Conservation (phyloP, 1,140 invertebrate species). For the Drosophila punjabiensis region DNA sequence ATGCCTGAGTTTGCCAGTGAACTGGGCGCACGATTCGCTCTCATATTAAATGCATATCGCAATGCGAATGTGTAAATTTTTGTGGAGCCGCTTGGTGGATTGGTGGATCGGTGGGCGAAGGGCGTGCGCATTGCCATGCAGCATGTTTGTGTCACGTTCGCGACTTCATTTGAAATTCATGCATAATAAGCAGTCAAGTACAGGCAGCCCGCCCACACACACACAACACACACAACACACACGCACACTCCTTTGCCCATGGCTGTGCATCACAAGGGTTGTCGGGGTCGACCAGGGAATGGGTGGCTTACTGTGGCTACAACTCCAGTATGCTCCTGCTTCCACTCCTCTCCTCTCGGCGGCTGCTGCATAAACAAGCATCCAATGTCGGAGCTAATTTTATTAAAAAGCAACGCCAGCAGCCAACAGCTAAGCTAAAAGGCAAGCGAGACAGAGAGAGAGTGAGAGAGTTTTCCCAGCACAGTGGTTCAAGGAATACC, state of each 20-base stretch:
- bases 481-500: conserved; percentile 23
- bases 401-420: conserved; percentile 76
- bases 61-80: conserved; percentile 82
- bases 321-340: conserved; percentile 14
- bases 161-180: conserved; percentile 83
- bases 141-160: conserved; percentile 80
- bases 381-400: conserved; percentile 79
- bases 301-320: conserved; percentile 9
- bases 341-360: conserved; percentile 27
- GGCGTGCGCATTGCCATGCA: conserved; percentile 59
- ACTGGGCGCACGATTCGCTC: conserved; percentile 26
- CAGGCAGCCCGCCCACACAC: conserved; percentile 31
- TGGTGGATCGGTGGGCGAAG: conserved; percentile 22
- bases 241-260: conserved; percentile 14
- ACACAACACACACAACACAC: conserved; percentile 22
- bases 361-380: conserved; percentile 81
- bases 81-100: conserved; percentile 21
- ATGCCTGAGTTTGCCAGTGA: neutral
- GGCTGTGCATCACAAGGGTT: conserved; percentile 68
- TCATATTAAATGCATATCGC: conserved; percentile 83
- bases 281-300: conserved; percentile 35
- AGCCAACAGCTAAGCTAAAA: conserved; percentile 56
- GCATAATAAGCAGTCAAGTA: conserved; percentile 82
- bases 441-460: conserved; percentile 23
- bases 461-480: neutral